Percentiles rank a stretch among this genome's conserved stretches.
Evolutionary conservation across 2,113 vertebrate species (phyloP).

Genomic region (Brevimyrus niger): DNA sequence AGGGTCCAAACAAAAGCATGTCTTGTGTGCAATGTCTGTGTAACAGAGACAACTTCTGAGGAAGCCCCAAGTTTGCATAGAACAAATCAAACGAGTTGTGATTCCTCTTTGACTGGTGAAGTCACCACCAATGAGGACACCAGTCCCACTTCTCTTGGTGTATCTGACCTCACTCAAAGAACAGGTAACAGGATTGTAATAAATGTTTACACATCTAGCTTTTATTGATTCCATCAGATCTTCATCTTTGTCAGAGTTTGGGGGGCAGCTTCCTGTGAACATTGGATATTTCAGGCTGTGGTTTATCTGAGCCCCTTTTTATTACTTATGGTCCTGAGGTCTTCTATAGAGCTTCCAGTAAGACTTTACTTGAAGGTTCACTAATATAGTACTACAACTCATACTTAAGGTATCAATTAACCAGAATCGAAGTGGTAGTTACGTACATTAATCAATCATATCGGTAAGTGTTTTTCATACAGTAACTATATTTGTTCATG

Average conservation of each 20-base stretch:
- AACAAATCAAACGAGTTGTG: slow-evolving; percentile 30
- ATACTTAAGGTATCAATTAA: neutral
- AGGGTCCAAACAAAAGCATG: neutral
- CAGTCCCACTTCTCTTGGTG: slow-evolving; percentile 34
- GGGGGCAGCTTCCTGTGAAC: neutral
- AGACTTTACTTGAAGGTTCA: neutral
- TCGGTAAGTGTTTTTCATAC: neutral
- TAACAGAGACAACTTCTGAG: slow-evolving; percentile 26
- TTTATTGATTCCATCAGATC: neutral
- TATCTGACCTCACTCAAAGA: slow-evolving; percentile 11
- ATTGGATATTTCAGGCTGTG: neutral
- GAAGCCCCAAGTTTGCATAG: slow-evolving; percentile 25
- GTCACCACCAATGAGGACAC: slow-evolving; percentile 37
- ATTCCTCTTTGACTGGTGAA: slow-evolving; percentile 34
- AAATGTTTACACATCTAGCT: neutral
- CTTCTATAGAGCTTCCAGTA: neutral
- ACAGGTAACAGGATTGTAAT: slow-evolving; percentile 24
- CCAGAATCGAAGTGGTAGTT: neutral
- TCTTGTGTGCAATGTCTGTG: neutral
- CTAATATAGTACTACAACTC: neutral
- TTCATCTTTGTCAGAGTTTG: neutral
- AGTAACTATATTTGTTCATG: neutral
- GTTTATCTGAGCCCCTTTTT: neutral
- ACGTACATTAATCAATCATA: neutral
- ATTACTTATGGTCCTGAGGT: neutral